Evolutionary conservation across 2,113 vertebrate species (phyloP).

Genomic region (Pituophis catenifer): DNA sequence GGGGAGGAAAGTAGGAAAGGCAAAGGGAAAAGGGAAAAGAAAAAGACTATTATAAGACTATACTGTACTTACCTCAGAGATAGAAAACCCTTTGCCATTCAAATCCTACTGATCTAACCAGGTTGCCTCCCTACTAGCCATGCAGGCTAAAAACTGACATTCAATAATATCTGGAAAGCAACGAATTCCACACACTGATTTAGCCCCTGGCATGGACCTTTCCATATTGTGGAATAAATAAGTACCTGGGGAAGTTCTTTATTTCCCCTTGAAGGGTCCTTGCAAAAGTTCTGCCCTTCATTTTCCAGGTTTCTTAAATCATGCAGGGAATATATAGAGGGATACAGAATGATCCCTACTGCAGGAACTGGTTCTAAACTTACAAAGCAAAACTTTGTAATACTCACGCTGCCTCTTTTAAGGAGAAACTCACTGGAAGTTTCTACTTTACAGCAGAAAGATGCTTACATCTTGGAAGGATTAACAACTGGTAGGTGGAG

Average conservation of each 20-base stretch:
- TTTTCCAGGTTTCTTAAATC: not conserved
- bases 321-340: not conserved
- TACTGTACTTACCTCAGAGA: not conserved
- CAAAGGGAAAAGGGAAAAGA: not conserved
- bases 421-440: not conserved
- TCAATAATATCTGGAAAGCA: not conserved
- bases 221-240: not conserved
- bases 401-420: not conserved
- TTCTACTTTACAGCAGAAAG: not conserved
- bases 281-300: not conserved
- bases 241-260: not conserved
- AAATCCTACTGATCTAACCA: not conserved
- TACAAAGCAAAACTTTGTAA: not conserved
- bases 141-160: not conserved
- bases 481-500: constrained; percentile 11
- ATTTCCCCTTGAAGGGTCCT: not conserved
- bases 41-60: not conserved
- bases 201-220: not conserved
- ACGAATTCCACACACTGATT: not conserved
- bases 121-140: not conserved
- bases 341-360: not conserved
- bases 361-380: not conserved
- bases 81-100: not conserved
- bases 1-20: too few species aligned
- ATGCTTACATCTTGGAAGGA: constrained; percentile 22